These are phyloP conservation scores for Willowsia nigromaculata DNA, from an alignment of 2,888 invertebrate species.

Conservation along the genomic window DNA sequence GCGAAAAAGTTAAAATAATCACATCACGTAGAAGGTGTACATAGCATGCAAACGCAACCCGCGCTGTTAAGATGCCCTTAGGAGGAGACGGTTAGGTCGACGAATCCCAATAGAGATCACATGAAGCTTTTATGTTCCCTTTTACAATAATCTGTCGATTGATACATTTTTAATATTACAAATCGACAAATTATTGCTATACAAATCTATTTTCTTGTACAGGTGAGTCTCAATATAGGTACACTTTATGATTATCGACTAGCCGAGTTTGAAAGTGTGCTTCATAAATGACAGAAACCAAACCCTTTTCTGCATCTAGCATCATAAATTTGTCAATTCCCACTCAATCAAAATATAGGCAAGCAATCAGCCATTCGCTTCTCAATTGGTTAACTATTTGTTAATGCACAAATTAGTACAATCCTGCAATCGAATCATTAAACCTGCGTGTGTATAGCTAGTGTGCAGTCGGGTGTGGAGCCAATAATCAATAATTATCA, in stretches of 20 bases:
- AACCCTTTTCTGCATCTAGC: neutral
- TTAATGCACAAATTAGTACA: neutral
- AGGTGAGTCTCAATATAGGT: too few relatives aligned
- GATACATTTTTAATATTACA: constrained; percentile 1
- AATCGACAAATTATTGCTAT: neutral
- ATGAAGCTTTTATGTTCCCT: neutral
- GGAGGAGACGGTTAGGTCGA: neutral
- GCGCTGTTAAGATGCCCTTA: neutral
- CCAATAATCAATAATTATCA: neutral
- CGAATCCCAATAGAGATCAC: neutral
- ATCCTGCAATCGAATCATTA: neutral
- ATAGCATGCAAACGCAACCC: neutral
- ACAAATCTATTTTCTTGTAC: neutral
- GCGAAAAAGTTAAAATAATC: neutral
- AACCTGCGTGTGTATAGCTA: neutral
- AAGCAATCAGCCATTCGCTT: neutral
- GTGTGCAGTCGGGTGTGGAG: neutral
- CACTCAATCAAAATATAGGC: neutral
- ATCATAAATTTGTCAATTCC: constrained; percentile 8
- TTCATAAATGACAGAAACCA: neutral
- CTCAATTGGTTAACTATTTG: neutral
- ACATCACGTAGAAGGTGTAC: neutral
- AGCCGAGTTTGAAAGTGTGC: too few relatives aligned
- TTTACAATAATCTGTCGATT: neutral
- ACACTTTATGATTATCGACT: too few relatives aligned